phyloP scores from a whole-genome alignment of 1,140 invertebrate genomes.

The Orius insidiosus region DNA sequence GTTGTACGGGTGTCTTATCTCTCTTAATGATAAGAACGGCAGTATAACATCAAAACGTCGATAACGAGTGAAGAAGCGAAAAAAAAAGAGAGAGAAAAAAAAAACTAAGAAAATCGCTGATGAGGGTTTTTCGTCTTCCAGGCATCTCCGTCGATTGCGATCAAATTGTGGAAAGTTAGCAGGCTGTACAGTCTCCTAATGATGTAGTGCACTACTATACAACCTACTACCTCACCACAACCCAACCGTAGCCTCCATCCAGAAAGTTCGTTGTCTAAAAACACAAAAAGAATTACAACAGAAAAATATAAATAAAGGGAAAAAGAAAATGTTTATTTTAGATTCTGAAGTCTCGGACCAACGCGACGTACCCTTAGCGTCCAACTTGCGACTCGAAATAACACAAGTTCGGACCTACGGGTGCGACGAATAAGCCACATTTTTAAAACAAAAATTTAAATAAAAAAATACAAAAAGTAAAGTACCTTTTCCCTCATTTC shows the following conservation, averaged over 20 bases:
- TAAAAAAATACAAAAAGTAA: background rate
- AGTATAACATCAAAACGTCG: no score
- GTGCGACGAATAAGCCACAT: slow-evolving; percentile 22
- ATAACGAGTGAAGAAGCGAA: no score
- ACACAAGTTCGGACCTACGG: slow-evolving; percentile 35
- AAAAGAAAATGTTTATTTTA: slow-evolving; percentile 2
- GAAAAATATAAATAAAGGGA: slow-evolving; percentile 1
- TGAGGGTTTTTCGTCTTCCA: no score
- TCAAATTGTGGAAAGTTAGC: slow-evolving; percentile 44
- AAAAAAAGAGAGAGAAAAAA: no score
- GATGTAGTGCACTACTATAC: slow-evolving; percentile 53
- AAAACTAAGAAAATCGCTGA: no score
- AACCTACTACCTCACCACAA: slow-evolving; percentile 59
- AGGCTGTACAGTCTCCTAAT: slow-evolving; percentile 54
- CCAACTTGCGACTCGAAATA: slow-evolving; percentile 26
- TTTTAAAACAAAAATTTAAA: background rate
- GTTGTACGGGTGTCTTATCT: no score
- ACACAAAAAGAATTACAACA: background rate
- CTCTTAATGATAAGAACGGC: no score
- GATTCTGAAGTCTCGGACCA: background rate
- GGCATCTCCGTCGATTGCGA: slow-evolving; percentile 1
- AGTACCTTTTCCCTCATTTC: background rate
- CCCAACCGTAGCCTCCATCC: slow-evolving; percentile 21
- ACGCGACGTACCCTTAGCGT: slow-evolving; percentile 29
- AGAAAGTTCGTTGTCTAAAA: slow-evolving; percentile 11